Conservation (phyloP, 2,797 vertebrate genomes). For the Basileuterus tristriatus region DNA sequence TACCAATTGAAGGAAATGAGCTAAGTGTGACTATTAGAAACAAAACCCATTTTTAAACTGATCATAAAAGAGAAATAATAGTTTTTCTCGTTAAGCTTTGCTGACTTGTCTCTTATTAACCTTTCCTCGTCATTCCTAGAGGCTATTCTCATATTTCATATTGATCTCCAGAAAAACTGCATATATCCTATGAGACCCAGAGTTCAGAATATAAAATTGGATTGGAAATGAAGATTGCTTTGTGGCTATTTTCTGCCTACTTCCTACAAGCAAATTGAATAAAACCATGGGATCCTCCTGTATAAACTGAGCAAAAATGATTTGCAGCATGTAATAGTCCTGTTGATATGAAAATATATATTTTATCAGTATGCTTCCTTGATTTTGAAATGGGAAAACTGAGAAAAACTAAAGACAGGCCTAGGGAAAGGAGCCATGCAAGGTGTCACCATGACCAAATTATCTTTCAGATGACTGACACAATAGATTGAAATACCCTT, state of each 20-base stretch:
- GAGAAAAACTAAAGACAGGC: neutral
- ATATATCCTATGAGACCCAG: neutral
- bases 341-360: neutral
- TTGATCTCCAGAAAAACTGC: neutral
- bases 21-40: neutral
- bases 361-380: neutral
- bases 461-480: neutral
- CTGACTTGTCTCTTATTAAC: neutral
- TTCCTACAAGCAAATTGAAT: neutral
- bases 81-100: neutral
- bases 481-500: neutral
- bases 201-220: neutral
- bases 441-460: neutral
- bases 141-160: neutral
- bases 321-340: neutral
- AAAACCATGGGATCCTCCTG: neutral
- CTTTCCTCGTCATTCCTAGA: neutral
- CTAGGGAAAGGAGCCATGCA: neutral
- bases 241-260: neutral
- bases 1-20: neutral
- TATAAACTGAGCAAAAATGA: neutral
- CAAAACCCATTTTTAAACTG: neutral
- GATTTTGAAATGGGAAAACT: neutral
- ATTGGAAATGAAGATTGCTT: neutral
- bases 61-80: neutral